phyloP scores from a whole-genome alignment of 2,797 vertebrate genomes.

The Cryptoprocta ferox region DNA sequence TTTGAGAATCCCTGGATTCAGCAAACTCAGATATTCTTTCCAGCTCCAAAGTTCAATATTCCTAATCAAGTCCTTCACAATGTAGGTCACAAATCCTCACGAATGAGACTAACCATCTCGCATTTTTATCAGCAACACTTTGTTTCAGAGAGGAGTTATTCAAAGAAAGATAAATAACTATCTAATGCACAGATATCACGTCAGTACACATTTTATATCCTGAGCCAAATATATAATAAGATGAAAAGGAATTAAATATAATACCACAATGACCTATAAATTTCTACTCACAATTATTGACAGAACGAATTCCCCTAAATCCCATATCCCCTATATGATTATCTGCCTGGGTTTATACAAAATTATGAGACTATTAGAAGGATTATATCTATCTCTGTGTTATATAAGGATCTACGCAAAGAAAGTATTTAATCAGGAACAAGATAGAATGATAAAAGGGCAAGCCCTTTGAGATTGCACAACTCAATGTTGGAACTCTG shows the following conservation, averaged over 20 bases:
- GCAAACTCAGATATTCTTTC: neutral
- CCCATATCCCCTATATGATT: neutral
- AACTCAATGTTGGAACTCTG: neutral
- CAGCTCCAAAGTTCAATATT: neutral
- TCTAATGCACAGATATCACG: neutral
- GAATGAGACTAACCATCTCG: neutral
- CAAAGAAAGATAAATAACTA: conserved; percentile 42
- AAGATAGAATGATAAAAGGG: neutral
- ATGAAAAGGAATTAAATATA: conserved; percentile 60
- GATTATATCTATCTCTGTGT: conserved; percentile 13
- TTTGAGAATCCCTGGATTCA: neutral
- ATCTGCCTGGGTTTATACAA: conserved; percentile 22
- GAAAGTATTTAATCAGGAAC: conserved; percentile 7
- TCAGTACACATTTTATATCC: conserved; percentile 10
- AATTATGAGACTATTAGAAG: conserved; percentile 45
- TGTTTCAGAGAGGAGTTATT: conserved; percentile 34
- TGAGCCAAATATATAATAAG: conserved; percentile 6
- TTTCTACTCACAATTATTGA: conserved; percentile 35
- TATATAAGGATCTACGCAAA: neutral
- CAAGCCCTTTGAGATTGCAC: neutral
- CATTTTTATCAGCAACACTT: conserved; percentile 16
- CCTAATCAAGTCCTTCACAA: neutral
- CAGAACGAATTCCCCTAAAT: conserved; percentile 58
- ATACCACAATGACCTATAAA: conserved; percentile 30
- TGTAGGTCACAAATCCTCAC: neutral